A percentile compares a stretch with the other conserved stretches of the same genome.
phyloP scores from a whole-genome alignment of 2,888 invertebrate genomes.

The Lycaena phlaeas region DNA sequence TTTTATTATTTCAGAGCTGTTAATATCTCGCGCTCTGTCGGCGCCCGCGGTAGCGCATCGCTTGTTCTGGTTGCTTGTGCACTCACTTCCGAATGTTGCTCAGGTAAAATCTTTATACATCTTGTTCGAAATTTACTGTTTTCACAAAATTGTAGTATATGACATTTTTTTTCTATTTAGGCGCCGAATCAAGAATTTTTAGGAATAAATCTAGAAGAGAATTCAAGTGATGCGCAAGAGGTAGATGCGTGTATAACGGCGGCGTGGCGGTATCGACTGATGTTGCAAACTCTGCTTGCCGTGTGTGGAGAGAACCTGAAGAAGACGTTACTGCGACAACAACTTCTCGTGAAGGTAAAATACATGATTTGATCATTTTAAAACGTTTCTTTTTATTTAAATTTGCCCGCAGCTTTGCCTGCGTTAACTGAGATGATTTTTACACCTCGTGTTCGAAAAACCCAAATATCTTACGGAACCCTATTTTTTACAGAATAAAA shows the following conservation, averaged over 20 bases:
- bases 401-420: too few species aligned
- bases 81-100: conserved; percentile 86
- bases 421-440: too few species aligned
- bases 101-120: conserved; percentile 83
- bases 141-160: too few species aligned
- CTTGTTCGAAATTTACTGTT: too few species aligned
- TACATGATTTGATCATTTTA: too few species aligned
- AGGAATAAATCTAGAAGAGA: conserved; percentile 57
- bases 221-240: conserved; percentile 35
- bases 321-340: conserved; percentile 86
- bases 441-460: too few species aligned
- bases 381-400: too few species aligned
- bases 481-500: too few species aligned
- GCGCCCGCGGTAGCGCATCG: conserved; percentile 95
- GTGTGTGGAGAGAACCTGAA: conserved; percentile 88
- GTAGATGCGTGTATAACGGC: conserved; percentile 76
- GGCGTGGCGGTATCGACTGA: conserved; percentile 84
- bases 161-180: conserved; percentile 25
- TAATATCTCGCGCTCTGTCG: conserved; percentile 81
- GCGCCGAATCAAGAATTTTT: conserved; percentile 58
- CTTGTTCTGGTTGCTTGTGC: conserved; percentile 93
- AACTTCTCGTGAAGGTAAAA: conserved; percentile 83
- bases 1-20: conserved; percentile 33
- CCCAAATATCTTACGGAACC: too few species aligned
- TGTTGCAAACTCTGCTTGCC: conserved; percentile 89